Base-by-base conservation (phyloP, 2,113 vertebrate genomes). In the Himantopus leucocephalus region DNA sequence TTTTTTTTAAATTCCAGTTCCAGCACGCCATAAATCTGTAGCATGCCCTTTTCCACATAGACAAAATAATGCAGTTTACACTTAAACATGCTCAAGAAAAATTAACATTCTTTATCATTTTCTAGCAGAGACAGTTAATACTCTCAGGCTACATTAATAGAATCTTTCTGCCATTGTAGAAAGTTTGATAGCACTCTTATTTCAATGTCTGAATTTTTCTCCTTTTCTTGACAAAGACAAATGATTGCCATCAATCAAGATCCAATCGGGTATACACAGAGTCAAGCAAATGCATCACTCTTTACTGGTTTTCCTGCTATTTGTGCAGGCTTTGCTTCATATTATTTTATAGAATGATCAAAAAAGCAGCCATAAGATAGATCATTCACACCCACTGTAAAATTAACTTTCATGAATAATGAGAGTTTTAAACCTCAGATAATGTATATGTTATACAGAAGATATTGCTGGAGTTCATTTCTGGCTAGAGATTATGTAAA, bases 161-260 rank as follows among this genome's bases (percentile, higher is more conserved):
- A 98, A 98, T 98, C 97, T 98, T 98, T 98, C 98, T 98, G 97
- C 97, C 86, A 98, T 96, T 98, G 98, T 98, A 98, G 98, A 98
- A 99, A 99, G 97, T 99, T 99, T 99, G 98, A 99, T 98, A 99
- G 98, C 98, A 97, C 97, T 98, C 98, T 98, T 98, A 98, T 98
- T 99, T 98, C 98, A 98, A 98, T 97, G 98, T 98, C 97, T 98
- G 97, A 94, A 98, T 98, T 98, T 98, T 98, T 99, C 98, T 98
- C 97, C 95, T 95, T 98, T 98, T 98, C 98, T 97, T 98, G 98
- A 99, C 99, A 98, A 98, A 98, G 98, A 99, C 98, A 99, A 99
- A 99, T 98, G 98, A 99, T 98, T 98, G 98, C 97, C 98, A 98
- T 99, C 98, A 98, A 99, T 99, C 99, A 99, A 98, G 97, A 98